Conservation (phyloP, 2,797 vertebrate species). For the Gallinago stenura region DNA sequence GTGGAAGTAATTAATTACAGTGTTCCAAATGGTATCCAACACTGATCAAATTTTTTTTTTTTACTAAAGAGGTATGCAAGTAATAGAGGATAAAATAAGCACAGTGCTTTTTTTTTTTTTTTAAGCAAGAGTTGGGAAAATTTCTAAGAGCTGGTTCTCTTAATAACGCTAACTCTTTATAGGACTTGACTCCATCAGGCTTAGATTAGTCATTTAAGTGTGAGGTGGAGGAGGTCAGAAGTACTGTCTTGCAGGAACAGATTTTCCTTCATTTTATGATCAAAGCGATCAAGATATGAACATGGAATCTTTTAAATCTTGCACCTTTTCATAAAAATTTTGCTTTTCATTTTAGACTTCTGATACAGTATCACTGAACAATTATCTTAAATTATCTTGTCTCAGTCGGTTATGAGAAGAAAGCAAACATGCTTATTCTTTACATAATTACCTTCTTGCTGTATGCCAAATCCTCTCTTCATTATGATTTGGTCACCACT, state of each 20-base stretch:
- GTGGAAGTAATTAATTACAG: background rate
- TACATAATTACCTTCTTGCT: background rate
- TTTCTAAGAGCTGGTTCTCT: conserved; percentile 47
- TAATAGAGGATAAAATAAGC: background rate
- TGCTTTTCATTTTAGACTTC: background rate
- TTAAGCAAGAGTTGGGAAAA: background rate
- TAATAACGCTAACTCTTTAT: background rate
- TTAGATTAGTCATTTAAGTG: background rate
- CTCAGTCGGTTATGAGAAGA: background rate
- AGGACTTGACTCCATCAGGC: background rate
- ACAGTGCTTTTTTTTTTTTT: background rate
- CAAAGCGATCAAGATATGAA: background rate
- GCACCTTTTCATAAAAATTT: background rate
- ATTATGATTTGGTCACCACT: background rate
- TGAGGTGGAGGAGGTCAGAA: background rate
- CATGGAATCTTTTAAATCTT: background rate
- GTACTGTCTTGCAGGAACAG: background rate
- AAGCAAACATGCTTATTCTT: background rate
- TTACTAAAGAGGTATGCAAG: conserved; percentile 18
- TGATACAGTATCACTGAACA: background rate
- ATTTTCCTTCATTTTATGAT: background rate
- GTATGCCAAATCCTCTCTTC: background rate
- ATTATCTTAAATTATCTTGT: background rate
- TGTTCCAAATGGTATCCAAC: background rate
- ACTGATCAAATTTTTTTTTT: background rate